These are phyloP conservation scores for Drosophila sulfurigaster DNA, from an alignment of 1,140 invertebrate genomes.

Conservation along the genomic window DNA sequence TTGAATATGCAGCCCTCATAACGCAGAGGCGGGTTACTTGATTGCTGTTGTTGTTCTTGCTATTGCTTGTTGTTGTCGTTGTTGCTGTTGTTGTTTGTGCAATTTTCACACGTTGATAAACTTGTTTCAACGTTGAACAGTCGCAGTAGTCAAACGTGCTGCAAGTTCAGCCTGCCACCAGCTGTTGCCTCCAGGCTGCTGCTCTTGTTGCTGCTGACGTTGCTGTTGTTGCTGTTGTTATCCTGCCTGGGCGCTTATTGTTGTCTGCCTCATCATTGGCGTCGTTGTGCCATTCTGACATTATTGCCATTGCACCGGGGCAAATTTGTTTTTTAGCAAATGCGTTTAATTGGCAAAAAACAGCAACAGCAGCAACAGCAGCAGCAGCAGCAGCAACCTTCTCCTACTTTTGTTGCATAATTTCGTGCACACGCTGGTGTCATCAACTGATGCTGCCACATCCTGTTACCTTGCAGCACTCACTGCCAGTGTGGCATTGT, in stretches of 20 bases:
- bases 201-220: conserved; percentile 37
- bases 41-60: conserved; percentile 28
- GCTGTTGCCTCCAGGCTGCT: conserved; percentile 8
- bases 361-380: neutral
- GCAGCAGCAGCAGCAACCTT: no score
- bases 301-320: neutral
- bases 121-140: conserved; percentile 70
- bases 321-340: conserved; percentile 71
- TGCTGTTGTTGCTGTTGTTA: conserved; percentile 39
- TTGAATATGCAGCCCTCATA: conserved; percentile 72
- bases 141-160: conserved; percentile 12
- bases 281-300: conserved; percentile 20
- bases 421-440: conserved; percentile 6
- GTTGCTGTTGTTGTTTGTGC: conserved; percentile 52
- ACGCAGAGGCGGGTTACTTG: conserved; percentile 21
- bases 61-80: conserved; percentile 37
- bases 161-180: neutral
- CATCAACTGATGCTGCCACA: conserved; percentile 8
- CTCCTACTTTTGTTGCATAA: conserved; percentile 51
- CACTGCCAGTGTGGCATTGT: conserved; percentile 10
- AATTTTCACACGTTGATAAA: conserved; percentile 82
- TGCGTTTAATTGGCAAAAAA: conserved; percentile 80
- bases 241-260: conserved; percentile 36
- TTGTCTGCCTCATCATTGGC: conserved; percentile 56
- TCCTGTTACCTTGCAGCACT: neutral